Evolutionary conservation across 2,797 vertebrate genomes (phyloP).

Genomic region (Botia almorhae): DNA sequence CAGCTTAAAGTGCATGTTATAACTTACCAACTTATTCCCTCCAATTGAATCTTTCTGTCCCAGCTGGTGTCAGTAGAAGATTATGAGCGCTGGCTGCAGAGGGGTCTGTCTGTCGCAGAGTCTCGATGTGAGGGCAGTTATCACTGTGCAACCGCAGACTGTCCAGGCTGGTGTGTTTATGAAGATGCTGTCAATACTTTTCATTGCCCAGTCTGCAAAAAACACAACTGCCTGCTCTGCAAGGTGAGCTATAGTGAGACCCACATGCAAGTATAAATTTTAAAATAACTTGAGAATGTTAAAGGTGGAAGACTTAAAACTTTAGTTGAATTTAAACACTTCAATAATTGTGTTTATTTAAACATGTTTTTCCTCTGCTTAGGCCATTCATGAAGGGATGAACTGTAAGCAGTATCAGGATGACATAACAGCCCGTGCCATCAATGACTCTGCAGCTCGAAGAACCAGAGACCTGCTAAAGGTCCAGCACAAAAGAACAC

Average conservation of each 20-base stretch:
- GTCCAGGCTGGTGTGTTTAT: slow-evolving; percentile 86
- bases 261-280: neutral
- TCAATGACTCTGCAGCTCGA: slow-evolving; percentile 81
- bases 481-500: slow-evolving; percentile 64
- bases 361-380: slow-evolving; percentile 13
- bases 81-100: slow-evolving; percentile 85
- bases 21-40: neutral
- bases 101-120: slow-evolving; percentile 84
- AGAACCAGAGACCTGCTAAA: slow-evolving; percentile 85
- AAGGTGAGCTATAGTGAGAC: slow-evolving; percentile 68
- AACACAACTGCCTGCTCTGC: slow-evolving; percentile 87
- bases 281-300: neutral
- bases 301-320: neutral
- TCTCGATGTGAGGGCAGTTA: slow-evolving; percentile 87
- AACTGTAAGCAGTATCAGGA: slow-evolving; percentile 89
- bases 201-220: slow-evolving; percentile 83
- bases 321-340: neutral
- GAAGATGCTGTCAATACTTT: slow-evolving; percentile 86
- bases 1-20: neutral
- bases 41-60: slow-evolving; percentile 22
- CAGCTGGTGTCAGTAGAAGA: slow-evolving; percentile 84
- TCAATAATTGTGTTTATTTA: no score
- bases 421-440: slow-evolving; percentile 77
- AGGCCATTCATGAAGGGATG: slow-evolving; percentile 88
- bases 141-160: slow-evolving; percentile 85